phyloP scores from a whole-genome alignment of 2,797 vertebrate species.

The Anguilla obscura region DNA sequence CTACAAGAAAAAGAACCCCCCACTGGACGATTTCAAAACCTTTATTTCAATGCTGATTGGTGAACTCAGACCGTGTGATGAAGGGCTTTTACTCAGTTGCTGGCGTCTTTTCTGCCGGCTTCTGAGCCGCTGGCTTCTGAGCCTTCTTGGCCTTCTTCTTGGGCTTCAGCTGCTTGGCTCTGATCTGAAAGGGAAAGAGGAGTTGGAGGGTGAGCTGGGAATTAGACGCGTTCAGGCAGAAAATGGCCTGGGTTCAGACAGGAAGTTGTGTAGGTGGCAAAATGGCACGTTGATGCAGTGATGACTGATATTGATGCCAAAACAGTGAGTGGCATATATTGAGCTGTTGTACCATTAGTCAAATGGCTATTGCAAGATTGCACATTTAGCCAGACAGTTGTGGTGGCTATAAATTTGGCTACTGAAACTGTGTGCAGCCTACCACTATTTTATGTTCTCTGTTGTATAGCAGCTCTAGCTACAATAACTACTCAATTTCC shows the following conservation, averaged over 20 bases:
- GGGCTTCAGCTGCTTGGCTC: slow-evolving; percentile 76
- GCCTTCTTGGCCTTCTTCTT: slow-evolving; percentile 65
- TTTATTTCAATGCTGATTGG: slow-evolving; percentile 24
- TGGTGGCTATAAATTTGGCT: neutral
- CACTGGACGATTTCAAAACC: slow-evolving; percentile 23
- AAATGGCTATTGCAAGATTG: neutral
- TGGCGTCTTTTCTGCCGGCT: slow-evolving; percentile 16
- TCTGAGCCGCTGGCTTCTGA: slow-evolving; percentile 16
- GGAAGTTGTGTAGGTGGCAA: neutral
- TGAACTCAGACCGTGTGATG: neutral
- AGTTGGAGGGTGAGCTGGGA: neutral
- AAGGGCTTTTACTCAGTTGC: slow-evolving; percentile 21
- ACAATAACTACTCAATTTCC: neutral
- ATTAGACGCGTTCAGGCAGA: neutral
- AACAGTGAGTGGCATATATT: neutral
- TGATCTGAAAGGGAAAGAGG: slow-evolving; percentile 58
- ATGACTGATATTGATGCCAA: neutral
- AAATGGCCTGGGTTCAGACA: neutral
- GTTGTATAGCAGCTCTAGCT: neutral
- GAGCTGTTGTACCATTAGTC: neutral
- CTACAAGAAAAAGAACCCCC: slow-evolving; percentile 22
- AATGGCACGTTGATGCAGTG: neutral
- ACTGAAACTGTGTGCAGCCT: neutral
- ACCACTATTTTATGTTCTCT: neutral
- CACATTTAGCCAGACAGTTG: neutral